Evolutionary conservation across 2,888 invertebrate genomes (phyloP).

Genomic region (Drosophila bunnanda): DNA sequence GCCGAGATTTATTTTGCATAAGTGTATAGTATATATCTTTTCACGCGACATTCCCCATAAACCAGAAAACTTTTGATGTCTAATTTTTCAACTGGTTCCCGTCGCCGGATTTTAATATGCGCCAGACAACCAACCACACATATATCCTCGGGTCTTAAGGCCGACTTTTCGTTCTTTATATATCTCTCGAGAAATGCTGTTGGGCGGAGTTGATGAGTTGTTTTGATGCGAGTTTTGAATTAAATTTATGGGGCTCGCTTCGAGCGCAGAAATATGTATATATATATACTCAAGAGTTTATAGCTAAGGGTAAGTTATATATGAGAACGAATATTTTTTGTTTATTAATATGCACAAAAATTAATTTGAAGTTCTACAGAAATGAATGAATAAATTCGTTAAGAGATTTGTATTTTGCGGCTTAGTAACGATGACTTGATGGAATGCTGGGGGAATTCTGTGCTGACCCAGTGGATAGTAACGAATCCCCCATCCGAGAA

Average conservation of each 20-base stretch:
- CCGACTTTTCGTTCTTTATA: conserved; percentile 21
- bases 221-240: conserved; percentile 33
- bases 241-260: conserved; percentile 51
- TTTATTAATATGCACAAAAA: conserved; percentile 23
- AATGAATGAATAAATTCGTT: conserved; percentile 30
- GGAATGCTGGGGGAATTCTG: conserved; percentile 11
- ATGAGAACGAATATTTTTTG: conserved; percentile 20
- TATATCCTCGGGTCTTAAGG: conserved; percentile 39
- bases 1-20: conserved; percentile 34
- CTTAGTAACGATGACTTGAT: conserved; percentile 32
- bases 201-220: conserved; percentile 44
- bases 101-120: conserved; percentile 60
- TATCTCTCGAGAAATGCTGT: conserved; percentile 27
- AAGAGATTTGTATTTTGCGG: neutral
- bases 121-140: conserved; percentile 41
- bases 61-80: conserved; percentile 46
- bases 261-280: neutral
- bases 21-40: conserved; percentile 32
- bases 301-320: neutral
- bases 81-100: conserved; percentile 71
- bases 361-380: conserved; percentile 14
- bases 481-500: neutral
- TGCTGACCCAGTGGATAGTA: neutral
- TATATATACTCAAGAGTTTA: neutral
- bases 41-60: conserved; percentile 68